A percentile compares a stretch with the other conserved stretches of the same genome.
phyloP scores from a whole-genome alignment of 2,113 vertebrate genomes.

The Lutjanus erythropterus region DNA sequence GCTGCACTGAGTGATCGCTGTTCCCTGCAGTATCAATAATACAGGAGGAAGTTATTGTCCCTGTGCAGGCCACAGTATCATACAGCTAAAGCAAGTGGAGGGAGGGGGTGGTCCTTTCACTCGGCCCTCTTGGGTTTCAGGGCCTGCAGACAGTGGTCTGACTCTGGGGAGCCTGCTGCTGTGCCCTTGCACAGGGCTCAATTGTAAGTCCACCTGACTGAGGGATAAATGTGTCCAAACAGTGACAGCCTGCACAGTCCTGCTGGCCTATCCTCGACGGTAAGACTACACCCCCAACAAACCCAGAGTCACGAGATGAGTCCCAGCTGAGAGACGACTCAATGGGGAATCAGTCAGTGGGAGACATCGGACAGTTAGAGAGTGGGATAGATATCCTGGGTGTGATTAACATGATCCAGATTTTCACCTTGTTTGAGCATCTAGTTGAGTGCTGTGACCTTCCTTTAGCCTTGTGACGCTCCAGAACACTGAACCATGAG shows the following conservation, averaged over 20 bases:
- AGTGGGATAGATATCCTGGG: constrained; percentile 54
- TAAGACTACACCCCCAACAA: constrained; percentile 79
- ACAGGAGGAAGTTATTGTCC: constrained; percentile 89
- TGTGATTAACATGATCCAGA: constrained; percentile 80
- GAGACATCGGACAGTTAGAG: constrained; percentile 54
- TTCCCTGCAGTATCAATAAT: constrained; percentile 87
- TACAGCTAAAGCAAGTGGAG: constrained; percentile 74
- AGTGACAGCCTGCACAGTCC: constrained; percentile 76
- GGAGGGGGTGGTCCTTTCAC: constrained; percentile 81
- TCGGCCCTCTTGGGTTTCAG: constrained; percentile 82
- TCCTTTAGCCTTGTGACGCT: constrained; percentile 10
- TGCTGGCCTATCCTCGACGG: constrained; percentile 60
- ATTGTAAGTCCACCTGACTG: constrained; percentile 77
- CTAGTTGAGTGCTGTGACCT: constrained; percentile 52
- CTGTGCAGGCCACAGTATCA: constrained; percentile 77
- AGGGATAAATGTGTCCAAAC: constrained; percentile 74
- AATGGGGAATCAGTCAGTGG: constrained; percentile 66
- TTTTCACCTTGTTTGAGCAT: constrained; percentile 72
- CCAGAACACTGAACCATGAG: constrained; percentile 9
- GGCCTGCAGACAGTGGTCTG: constrained; percentile 78
- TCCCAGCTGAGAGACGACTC: constrained; percentile 67
- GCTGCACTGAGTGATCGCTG: constrained; percentile 83
- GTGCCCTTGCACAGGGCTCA: constrained; percentile 80
- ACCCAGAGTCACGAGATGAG: constrained; percentile 73
- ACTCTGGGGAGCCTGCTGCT: constrained; percentile 75